phyloP scores from a whole-genome alignment of 1,140 invertebrate species.

The Chelonus insularis region DNA sequence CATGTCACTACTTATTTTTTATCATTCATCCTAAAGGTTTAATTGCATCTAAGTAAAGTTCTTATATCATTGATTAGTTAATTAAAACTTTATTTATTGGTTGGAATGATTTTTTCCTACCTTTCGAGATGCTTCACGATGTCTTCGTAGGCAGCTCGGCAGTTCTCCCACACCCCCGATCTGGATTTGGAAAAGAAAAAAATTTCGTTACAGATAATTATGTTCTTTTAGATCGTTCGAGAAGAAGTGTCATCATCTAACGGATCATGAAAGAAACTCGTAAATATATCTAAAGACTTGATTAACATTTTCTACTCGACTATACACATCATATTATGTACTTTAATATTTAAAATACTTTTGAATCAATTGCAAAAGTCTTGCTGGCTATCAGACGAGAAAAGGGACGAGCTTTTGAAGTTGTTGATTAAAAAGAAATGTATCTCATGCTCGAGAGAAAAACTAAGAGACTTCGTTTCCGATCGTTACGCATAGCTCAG shows the following conservation, averaged over 20 bases:
- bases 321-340: too few relatives aligned
- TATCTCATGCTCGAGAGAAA: constrained; percentile 27
- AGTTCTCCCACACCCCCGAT: constrained; percentile 90
- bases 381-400: constrained; percentile 35
- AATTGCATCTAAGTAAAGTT: too few relatives aligned
- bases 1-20: too few relatives aligned
- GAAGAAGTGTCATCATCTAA: background rate
- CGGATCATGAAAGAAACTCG: background rate
- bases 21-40: too few relatives aligned
- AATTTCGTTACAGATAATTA: constrained; percentile 1
- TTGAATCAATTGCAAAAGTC: constrained; percentile 43
- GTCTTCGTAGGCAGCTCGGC: constrained; percentile 88
- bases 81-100: background rate
- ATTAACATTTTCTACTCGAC: constrained; percentile 37
- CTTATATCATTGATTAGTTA: too few relatives aligned
- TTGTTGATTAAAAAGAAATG: constrained; percentile 54
- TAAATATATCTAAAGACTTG: constrained; percentile 30
- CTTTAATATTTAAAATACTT: constrained; percentile 30
- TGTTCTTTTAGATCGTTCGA: background rate
- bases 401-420: constrained; percentile 46
- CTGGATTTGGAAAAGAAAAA: constrained; percentile 65
- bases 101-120: constrained; percentile 59
- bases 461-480: constrained; percentile 8
- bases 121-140: constrained; percentile 91
- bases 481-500: background rate